phyloP scores from a whole-genome alignment of 1,140 invertebrate species.

The Gonioctena quinquepunctata region DNA sequence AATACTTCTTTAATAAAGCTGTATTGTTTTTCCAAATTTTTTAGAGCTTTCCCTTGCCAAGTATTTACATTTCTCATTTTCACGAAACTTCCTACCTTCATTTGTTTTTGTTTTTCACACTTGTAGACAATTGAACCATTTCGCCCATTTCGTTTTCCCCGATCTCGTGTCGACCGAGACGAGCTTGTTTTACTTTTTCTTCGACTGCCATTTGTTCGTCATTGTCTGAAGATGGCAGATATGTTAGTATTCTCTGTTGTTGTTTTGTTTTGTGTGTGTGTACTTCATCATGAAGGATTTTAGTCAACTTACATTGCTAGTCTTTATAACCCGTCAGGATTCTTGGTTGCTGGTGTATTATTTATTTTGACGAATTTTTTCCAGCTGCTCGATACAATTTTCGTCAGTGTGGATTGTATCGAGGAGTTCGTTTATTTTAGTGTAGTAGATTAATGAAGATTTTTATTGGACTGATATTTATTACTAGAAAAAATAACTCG shows the following conservation, averaged over 20 bases:
- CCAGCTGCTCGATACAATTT: not conserved
- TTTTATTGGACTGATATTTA: constrained; percentile 39
- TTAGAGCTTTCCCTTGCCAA: no score
- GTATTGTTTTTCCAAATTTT: no score
- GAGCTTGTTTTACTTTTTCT: not conserved
- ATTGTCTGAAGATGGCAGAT: not conserved
- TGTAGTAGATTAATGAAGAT: not conserved
- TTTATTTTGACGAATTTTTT: not conserved
- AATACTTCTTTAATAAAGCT: no score
- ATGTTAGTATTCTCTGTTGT: not conserved
- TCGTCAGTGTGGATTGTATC: not conserved
- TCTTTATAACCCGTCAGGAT: constrained; percentile 18
- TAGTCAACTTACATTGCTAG: constrained; percentile 20
- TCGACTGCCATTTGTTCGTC: not conserved
- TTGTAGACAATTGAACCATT: no score
- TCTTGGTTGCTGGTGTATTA: constrained; percentile 23
- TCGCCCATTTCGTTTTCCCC: no score
- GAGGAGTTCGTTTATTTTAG: not conserved
- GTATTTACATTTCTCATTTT: no score
- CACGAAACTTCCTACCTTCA: no score
- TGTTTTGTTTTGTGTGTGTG: constrained; percentile 6
- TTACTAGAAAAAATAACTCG: constrained; percentile 26
- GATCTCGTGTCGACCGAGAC: not conserved
- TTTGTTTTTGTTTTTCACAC: no score
- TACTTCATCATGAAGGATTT: constrained; percentile 14